A percentile compares a stretch with the other conserved stretches of the same genome.
Conservation (phyloP, 1,140 invertebrate species). For the Planococcus citri region DNA sequence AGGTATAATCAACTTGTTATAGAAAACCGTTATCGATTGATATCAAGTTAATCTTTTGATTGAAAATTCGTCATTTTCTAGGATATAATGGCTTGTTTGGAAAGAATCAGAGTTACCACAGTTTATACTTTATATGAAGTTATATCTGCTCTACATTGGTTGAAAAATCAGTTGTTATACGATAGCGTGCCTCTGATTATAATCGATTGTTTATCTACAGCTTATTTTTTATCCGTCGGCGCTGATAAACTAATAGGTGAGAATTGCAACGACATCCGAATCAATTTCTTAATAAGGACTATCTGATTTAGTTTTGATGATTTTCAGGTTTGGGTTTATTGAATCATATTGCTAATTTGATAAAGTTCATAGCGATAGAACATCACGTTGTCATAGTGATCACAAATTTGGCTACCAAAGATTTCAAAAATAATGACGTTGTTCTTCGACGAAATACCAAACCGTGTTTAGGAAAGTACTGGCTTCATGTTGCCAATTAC, state of each 20-base stretch:
- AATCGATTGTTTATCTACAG: slow-evolving; percentile 10
- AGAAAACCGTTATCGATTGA: background rate
- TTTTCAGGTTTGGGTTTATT: slow-evolving; percentile 27
- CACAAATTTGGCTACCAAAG: slow-evolving; percentile 25
- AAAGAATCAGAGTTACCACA: background rate
- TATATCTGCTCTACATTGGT: background rate
- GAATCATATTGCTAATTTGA: slow-evolving; percentile 24
- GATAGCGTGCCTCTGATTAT: background rate
- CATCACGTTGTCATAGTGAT: slow-evolving; percentile 21
- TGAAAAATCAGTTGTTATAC: background rate
- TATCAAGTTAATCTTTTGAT: background rate
- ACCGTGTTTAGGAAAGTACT: slow-evolving; percentile 28
- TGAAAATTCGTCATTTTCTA: background rate
- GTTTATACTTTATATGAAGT: background rate
- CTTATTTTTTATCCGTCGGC: background rate
- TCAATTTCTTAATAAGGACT: background rate
- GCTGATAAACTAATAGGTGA: background rate
- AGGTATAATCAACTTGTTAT: background rate
- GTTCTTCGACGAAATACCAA: slow-evolving; percentile 16
- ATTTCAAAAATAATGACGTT: slow-evolving; percentile 19
- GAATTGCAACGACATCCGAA: slow-evolving; percentile 1
- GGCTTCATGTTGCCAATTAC: slow-evolving; percentile 26
- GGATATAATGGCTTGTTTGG: background rate
- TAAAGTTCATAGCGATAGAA: slow-evolving; percentile 24
- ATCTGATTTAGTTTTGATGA: slow-evolving; percentile 5